Evolutionary conservation across 1,140 invertebrate species (phyloP).

Genomic region (Lepidurus packardi): DNA sequence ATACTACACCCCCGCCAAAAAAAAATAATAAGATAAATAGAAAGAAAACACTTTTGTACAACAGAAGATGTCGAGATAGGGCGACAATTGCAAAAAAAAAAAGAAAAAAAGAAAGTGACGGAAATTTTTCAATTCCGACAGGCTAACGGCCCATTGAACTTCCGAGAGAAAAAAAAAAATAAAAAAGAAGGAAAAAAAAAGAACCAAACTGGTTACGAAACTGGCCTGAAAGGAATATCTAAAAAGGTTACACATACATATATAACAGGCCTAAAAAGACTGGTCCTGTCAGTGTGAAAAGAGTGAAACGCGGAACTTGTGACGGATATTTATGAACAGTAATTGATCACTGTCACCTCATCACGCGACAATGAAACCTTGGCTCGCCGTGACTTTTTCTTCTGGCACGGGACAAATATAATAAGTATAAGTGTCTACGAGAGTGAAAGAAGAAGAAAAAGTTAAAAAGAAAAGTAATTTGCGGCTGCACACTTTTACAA

Average conservation of each 20-base stretch:
- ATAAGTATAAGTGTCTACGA: not conserved
- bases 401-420: slow-evolving; percentile 4
- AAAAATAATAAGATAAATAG: not conserved
- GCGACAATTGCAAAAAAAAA: not conserved
- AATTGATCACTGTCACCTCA: slow-evolving; percentile 12
- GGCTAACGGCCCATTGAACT: not conserved
- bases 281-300: not conserved
- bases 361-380: not conserved
- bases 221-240: not conserved
- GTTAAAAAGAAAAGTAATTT: not conserved
- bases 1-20: not conserved
- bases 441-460: not conserved
- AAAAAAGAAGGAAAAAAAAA: too few relatives aligned
- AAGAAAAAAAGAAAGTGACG: not conserved
- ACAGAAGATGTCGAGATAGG: not conserved
- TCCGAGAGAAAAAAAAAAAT: not conserved
- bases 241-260: not conserved
- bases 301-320: not conserved
- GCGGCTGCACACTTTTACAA: not conserved
- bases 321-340: slow-evolving; percentile 10
- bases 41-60: not conserved
- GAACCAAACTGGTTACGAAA: not conserved
- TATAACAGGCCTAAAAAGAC: slow-evolving; percentile 16
- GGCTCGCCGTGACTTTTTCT: not conserved
- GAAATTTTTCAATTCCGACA: not conserved